A percentile compares a stretch with the other conserved stretches of the same genome.
phyloP scores from a whole-genome alignment of 1,140 invertebrate species.

The Atopsyche davidsoni region DNA sequence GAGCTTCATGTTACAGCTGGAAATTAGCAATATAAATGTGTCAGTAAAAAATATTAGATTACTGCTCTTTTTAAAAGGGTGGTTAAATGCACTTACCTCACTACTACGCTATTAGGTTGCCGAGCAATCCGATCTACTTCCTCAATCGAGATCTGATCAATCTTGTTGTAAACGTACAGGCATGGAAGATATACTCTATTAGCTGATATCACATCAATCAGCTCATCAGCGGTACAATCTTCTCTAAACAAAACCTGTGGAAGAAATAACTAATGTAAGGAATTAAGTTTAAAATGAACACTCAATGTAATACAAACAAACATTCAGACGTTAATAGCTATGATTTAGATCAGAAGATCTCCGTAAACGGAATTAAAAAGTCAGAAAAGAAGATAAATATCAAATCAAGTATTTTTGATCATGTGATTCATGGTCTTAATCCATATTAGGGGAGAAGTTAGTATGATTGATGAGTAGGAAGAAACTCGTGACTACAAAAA shows the following conservation, averaged over 20 bases:
- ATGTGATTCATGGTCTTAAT: too few relatives aligned
- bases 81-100: constrained; percentile 68
- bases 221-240: constrained; percentile 91
- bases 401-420: too few relatives aligned
- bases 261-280: constrained; percentile 8
- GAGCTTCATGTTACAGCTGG: constrained; percentile 97
- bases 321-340: too few relatives aligned
- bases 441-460: too few relatives aligned
- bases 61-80: constrained; percentile 11
- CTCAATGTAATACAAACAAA: neutral
- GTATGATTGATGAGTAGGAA: too few relatives aligned
- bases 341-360: too few relatives aligned
- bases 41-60: neutral
- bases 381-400: too few relatives aligned
- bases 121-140: constrained; percentile 94
- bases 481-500: too few relatives aligned
- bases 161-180: constrained; percentile 99
- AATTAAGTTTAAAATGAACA: too few relatives aligned
- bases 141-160: constrained; percentile 99
- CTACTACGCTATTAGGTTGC: constrained; percentile 85
- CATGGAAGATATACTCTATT: constrained; percentile 97
- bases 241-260: constrained; percentile 92
- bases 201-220: constrained; percentile 98
- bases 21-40: constrained; percentile 35
- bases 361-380: too few relatives aligned